Percentiles rank a stretch among this genome's conserved stretches.
Evolutionary conservation across 2,888 invertebrate species (phyloP).

Genomic region (Eremobia ochroleuca): DNA sequence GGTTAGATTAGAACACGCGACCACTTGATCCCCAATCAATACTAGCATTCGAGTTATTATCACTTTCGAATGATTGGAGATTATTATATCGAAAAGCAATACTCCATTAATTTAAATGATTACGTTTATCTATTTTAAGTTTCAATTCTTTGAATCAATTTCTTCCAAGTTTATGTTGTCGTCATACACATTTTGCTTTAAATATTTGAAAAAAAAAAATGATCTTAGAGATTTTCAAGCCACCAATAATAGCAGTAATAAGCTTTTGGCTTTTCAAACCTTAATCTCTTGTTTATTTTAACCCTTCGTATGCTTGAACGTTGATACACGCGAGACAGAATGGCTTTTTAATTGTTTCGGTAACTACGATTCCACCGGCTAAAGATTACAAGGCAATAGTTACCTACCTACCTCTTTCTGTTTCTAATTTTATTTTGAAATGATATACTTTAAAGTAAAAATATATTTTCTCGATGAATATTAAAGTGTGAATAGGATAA

Average conservation of each 20-base stretch:
- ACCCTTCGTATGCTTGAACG: not conserved
- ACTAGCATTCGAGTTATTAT: slow-evolving; percentile 7
- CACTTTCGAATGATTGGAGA: slow-evolving; percentile 12
- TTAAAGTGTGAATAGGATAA: not conserved
- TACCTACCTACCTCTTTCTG: not conserved
- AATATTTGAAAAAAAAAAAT: not conserved
- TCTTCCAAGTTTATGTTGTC: not conserved
- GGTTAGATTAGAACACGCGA: slow-evolving; percentile 45
- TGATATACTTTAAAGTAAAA: too few relatives aligned
- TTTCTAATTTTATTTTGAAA: not conserved
- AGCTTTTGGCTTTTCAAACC: too few relatives aligned
- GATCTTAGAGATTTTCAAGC: not conserved
- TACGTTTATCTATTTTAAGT: not conserved
- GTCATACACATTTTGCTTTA: not conserved
- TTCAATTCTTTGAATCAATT: not conserved
- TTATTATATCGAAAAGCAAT: not conserved
- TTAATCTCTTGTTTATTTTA: not conserved
- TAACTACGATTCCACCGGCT: not conserved
- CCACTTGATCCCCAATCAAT: slow-evolving; percentile 36
- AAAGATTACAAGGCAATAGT: not conserved
- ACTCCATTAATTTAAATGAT: not conserved
- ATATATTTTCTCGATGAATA: too few relatives aligned
- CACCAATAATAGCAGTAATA: too few relatives aligned
- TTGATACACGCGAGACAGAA: not conserved
- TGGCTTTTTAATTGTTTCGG: not conserved